Conservation (phyloP, 2,888 invertebrate species). For the Epiblema foenella region DNA sequence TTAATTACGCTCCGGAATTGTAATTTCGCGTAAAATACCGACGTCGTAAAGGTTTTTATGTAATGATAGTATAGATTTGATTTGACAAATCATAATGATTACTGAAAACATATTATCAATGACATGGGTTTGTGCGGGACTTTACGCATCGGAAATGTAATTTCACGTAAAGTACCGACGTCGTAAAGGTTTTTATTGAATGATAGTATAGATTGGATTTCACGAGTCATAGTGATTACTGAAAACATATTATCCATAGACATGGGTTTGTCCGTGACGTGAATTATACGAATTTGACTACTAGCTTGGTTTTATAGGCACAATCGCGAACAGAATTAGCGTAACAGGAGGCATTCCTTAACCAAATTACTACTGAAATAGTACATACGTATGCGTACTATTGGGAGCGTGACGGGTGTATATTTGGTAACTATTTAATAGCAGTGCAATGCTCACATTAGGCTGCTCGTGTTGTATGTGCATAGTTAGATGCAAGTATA, state of each 20-base stretch:
- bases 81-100: neutral
- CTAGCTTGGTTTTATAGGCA: constrained; percentile 5
- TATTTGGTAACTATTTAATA: constrained; percentile 59
- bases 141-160: no score
- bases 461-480: constrained; percentile 41
- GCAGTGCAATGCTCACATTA: constrained; percentile 47
- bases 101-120: neutral
- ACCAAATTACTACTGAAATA: constrained; percentile 26
- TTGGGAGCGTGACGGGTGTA: constrained; percentile 65
- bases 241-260: no score
- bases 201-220: no score
- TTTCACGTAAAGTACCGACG: no score
- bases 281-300: neutral
- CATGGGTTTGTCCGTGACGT: constrained; percentile 14
- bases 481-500: constrained; percentile 45
- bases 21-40: constrained; percentile 12
- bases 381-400: constrained; percentile 52
- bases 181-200: no score
- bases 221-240: no score
- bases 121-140: no score
- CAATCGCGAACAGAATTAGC: neutral
- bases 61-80: constrained; percentile 3
- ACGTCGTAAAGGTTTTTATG: constrained; percentile 6
- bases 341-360: constrained; percentile 27
- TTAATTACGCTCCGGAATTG: constrained; percentile 23